phyloP scores from a whole-genome alignment of 2,113 vertebrate species.

The Saguinus imperator region DNA sequence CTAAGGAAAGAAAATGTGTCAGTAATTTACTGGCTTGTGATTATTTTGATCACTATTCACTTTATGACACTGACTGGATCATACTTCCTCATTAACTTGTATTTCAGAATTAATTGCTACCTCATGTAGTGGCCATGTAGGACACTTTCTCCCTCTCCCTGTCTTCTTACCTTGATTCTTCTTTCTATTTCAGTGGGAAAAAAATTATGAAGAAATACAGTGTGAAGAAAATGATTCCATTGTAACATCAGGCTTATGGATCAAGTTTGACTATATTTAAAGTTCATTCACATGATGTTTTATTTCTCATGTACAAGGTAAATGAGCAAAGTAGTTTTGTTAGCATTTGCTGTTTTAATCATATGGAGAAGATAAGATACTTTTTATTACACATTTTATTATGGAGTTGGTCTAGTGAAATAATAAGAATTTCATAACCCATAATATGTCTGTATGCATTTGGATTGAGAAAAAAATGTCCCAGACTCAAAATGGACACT shows the following conservation, averaged over 20 bases:
- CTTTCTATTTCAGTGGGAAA: not conserved
- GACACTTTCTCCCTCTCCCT: not conserved
- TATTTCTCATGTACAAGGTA: not conserved
- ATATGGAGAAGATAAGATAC: not conserved
- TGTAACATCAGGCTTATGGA: not conserved
- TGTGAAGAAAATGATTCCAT: not conserved
- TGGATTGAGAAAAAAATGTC: not conserved
- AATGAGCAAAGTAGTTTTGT: constrained; percentile 2
- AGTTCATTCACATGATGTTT: not conserved
- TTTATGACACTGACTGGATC: not conserved
- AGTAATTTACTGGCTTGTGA: not conserved
- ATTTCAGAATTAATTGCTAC: not conserved
- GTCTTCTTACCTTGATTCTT: not conserved
- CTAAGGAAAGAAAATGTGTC: constrained; percentile 3
- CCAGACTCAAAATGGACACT: not conserved
- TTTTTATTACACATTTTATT: not conserved
- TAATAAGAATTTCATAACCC: not conserved
- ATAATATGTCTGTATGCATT: not conserved
- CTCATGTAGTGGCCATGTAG: not conserved
- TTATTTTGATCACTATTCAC: not conserved
- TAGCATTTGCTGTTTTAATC: not conserved
- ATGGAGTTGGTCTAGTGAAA: not conserved
- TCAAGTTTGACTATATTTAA: constrained; percentile 3
- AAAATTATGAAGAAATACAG: not conserved
- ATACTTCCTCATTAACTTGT: not conserved